Evolutionary conservation across 1,140 invertebrate species (phyloP).

Genomic region (Drosophila fuyamai): DNA sequence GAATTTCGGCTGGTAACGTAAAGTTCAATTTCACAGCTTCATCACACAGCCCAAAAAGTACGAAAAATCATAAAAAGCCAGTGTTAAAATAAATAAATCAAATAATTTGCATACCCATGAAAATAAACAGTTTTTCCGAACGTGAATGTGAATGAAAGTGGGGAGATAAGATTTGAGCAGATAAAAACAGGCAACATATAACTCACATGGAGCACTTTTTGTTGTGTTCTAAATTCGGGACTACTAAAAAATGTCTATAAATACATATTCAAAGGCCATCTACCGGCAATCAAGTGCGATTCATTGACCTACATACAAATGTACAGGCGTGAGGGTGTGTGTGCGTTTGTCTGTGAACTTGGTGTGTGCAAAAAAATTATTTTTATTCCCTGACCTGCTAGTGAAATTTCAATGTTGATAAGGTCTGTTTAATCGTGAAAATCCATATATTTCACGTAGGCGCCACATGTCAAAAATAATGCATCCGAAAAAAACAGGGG

Average conservation of each 20-base stretch:
- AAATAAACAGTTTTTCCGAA: slow-evolving; percentile 17
- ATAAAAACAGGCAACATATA: slow-evolving; percentile 8
- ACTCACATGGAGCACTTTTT: slow-evolving; percentile 2
- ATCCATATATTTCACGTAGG: slow-evolving; percentile 35
- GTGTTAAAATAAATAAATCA: slow-evolving; percentile 13
- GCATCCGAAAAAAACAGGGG: slow-evolving; percentile 3
- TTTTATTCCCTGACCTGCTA: slow-evolving; percentile 43
- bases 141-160: slow-evolving; percentile 27
- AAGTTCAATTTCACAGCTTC: slow-evolving; percentile 30
- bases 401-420: slow-evolving; percentile 46
- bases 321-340: slow-evolving; percentile 5
- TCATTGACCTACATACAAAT: slow-evolving; percentile 44
- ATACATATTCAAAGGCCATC: slow-evolving; percentile 25
- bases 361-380: slow-evolving; percentile 37
- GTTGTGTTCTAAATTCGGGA: slow-evolving; percentile 11
- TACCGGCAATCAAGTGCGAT: slow-evolving; percentile 51
- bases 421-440: slow-evolving; percentile 29
- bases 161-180: slow-evolving; percentile 9
- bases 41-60: slow-evolving; percentile 24
- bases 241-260: slow-evolving; percentile 18
- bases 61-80: slow-evolving; percentile 44
- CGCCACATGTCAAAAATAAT: slow-evolving; percentile 41
- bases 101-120: slow-evolving; percentile 8
- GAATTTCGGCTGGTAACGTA: slow-evolving; percentile 72
- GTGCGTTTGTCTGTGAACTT: slow-evolving; percentile 5